phyloP scores from a whole-genome alignment of 35 echinoderm and acorn worm genomes.

The Anneissia japonica region DNA sequence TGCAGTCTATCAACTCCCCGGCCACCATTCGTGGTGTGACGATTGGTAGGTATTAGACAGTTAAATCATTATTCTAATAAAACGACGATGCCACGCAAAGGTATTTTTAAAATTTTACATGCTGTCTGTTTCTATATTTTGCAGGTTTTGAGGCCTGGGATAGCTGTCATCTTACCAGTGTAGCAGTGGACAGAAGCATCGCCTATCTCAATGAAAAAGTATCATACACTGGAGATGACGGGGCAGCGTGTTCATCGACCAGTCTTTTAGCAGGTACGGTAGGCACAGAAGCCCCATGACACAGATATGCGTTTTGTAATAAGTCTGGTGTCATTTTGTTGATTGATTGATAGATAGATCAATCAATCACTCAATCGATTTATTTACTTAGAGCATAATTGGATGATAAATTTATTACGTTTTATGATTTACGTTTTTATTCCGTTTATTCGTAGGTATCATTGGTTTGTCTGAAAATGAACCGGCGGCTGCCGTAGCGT shows the following conservation, averaged over 20 bases:
- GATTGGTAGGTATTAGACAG: constrained; percentile 26
- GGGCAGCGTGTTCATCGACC: not conserved
- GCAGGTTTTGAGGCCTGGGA: constrained; percentile 22
- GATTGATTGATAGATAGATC: no score
- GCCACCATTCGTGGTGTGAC: not conserved
- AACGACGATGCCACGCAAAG: no score
- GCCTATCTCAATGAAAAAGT: not conserved
- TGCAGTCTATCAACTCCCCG: not conserved
- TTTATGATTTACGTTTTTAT: not conserved
- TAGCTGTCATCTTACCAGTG: not conserved
- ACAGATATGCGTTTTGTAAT: no score
- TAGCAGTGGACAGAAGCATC: not conserved
- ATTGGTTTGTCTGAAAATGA: constrained; percentile 20
- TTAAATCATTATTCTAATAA: no score
- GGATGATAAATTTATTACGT: no score
- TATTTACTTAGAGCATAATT: no score
- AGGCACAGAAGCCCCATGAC: no score
- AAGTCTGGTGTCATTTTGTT: no score
- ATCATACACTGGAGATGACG: not conserved
- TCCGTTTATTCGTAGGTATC: constrained; percentile 1
- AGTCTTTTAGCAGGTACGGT: not conserved
- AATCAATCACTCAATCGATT: no score
- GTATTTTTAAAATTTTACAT: no score
- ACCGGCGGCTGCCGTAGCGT: constrained; percentile 22
- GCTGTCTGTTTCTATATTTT: no score